Percentiles rank a stretch among this genome's conserved stretches.
These are phyloP conservation scores for Peromyscus aztecus DNA, from an alignment of 2,797 vertebrate genomes.

Conservation along the genomic window DNA sequence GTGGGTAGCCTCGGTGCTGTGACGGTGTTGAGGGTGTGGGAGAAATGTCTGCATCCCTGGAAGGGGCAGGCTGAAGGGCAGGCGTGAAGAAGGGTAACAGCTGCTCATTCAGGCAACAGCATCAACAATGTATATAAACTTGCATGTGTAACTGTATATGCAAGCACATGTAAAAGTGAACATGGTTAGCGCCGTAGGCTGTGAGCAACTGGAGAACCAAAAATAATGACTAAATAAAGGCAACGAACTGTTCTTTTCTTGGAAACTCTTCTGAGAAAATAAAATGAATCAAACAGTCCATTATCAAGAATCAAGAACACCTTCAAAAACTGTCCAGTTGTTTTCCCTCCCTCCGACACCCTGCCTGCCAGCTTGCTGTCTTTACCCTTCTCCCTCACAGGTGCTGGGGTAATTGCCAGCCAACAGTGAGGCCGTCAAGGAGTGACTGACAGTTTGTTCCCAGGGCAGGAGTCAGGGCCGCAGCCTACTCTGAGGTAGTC, in stretches of 20 bases:
- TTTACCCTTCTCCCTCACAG: neutral
- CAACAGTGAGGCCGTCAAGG: neutral
- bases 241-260: neutral
- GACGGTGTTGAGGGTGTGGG: neutral
- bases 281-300: neutral
- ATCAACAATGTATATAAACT: too few species aligned
- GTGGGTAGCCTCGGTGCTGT: neutral
- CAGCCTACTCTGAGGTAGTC: rapidly evolving
- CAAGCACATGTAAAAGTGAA: neutral
- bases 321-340: neutral
- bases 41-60: neutral
- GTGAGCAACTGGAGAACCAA: neutral
- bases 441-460: neutral
- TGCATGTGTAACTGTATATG: neutral
- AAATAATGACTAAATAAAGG: neutral
- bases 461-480: neutral
- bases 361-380: neutral
- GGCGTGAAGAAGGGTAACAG: rapidly evolving
- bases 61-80: neutral
- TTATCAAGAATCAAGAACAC: neutral
- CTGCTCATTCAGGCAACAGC: neutral
- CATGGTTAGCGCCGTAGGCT: neutral
- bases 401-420: neutral
- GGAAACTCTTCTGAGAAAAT: neutral
- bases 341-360: neutral